These are phyloP conservation scores for Trematomus bernacchii DNA, from an alignment of 2,797 vertebrate genomes.

Conservation along the genomic window DNA sequence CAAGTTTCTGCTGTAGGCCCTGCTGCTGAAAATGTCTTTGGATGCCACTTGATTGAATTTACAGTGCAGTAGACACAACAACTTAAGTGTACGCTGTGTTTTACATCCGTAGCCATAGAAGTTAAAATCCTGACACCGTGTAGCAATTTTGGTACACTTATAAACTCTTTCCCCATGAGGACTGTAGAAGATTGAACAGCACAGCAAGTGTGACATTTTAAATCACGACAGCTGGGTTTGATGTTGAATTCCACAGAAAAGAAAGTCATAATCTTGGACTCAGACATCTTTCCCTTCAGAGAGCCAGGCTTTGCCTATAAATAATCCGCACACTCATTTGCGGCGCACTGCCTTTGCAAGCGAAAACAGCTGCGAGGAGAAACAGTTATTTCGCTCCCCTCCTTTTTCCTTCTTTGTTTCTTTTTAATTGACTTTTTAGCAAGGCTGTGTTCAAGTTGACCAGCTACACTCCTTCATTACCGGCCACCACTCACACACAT, in stretches of 20 bases:
- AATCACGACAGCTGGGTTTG: conserved; percentile 41
- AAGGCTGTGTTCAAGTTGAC: conserved; percentile 77
- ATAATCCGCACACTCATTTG: conserved; percentile 66
- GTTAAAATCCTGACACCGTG: conserved; percentile 37
- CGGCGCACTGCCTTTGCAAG: conserved; percentile 42
- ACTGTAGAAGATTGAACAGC: conserved; percentile 37
- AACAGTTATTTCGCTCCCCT: conserved; percentile 27
- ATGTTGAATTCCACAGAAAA: conserved; percentile 55
- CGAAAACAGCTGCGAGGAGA: conserved; percentile 64
- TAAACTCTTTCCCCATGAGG: conserved; percentile 29
- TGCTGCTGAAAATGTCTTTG: conserved; percentile 15
- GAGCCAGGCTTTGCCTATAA: conserved; percentile 52
- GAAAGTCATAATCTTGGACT: conserved; percentile 57
- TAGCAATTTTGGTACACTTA: conserved; percentile 21
- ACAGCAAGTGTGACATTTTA: conserved; percentile 53
- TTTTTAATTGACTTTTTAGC: conserved; percentile 86
- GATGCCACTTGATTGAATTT: conserved; percentile 38
- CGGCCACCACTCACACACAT: conserved; percentile 36
- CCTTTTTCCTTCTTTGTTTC: conserved; percentile 72
- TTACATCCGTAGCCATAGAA: conserved; percentile 22
- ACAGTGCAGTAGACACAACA: conserved; percentile 34
- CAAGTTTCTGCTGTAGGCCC: conserved; percentile 9
- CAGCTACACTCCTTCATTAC: conserved; percentile 62
- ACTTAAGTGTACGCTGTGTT: conserved; percentile 44
- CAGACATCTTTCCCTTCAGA: conserved; percentile 53